These are phyloP conservation scores for Diabrotica balteata DNA, from an alignment of 2,888 invertebrate species.

Conservation along the genomic window DNA sequence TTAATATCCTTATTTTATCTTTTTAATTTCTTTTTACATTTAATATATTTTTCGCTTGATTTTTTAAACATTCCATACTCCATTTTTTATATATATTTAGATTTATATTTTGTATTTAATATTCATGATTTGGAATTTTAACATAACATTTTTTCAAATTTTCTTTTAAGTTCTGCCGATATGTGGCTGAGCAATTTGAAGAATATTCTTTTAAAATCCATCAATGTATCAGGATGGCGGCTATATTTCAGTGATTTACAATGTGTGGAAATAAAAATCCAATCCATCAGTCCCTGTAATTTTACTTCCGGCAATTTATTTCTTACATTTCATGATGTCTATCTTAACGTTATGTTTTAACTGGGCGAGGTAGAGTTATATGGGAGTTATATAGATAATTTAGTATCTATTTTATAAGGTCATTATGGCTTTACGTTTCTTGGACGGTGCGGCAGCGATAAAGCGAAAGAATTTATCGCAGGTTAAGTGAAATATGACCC, in stretches of 20 bases:
- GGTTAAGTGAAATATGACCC: slow-evolving; percentile 55
- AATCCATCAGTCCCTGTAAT: slow-evolving; percentile 11
- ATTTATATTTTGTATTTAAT: too few species aligned
- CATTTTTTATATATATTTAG: too few species aligned
- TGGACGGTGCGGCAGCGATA: slow-evolving; percentile 45
- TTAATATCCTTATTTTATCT: too few species aligned
- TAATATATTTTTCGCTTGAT: too few species aligned
- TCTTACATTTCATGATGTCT: slow-evolving; percentile 11
- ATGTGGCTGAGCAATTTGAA: neutral
- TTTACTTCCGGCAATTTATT: slow-evolving; percentile 9
- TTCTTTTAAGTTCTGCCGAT: too few species aligned
- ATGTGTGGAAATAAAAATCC: slow-evolving; percentile 9
- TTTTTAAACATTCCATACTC: too few species aligned
- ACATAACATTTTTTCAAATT: too few species aligned
- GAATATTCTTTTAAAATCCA: neutral
- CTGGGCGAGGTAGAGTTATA: slow-evolving; percentile 34
- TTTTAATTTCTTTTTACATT: too few species aligned
- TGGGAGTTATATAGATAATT: slow-evolving; percentile 42
- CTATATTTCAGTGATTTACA: neutral
- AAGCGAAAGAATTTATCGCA: slow-evolving; percentile 55
- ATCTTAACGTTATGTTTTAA: slow-evolving; percentile 24
- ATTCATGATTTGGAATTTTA: too few species aligned
- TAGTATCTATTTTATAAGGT: slow-evolving; percentile 54
- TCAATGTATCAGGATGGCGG: too few species aligned
- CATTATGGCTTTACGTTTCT: slow-evolving; percentile 51